These are phyloP conservation scores for Solenopsis fugax DNA, from an alignment of 1,140 invertebrate genomes.

Conservation along the genomic window DNA sequence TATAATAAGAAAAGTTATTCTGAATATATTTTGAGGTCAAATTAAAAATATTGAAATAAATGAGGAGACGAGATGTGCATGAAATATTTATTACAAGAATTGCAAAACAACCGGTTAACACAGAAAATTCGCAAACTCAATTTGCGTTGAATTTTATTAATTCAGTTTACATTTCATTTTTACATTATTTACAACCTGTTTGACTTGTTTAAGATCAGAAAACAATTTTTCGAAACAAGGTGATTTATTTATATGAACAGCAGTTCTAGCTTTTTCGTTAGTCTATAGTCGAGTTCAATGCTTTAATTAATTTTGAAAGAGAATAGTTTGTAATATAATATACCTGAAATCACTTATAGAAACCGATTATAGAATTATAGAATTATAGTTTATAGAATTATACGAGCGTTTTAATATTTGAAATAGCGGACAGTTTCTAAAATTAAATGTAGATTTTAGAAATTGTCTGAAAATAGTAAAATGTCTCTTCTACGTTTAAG, in stretches of 20 bases:
- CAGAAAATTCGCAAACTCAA: background rate
- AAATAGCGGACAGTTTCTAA: background rate
- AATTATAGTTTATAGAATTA: no score
- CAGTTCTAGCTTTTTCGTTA: background rate
- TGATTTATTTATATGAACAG: background rate
- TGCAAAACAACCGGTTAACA: background rate
- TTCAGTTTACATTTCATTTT: slow-evolving; percentile 24
- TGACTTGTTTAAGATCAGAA: slow-evolving; percentile 3
- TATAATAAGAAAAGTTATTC: background rate
- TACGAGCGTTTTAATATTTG: background rate
- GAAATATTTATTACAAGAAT: slow-evolving; percentile 14
- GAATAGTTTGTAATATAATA: background rate
- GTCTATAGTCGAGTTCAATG: background rate
- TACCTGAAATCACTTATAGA: background rate
- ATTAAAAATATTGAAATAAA: background rate
- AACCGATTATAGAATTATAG: background rate
- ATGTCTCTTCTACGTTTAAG: background rate
- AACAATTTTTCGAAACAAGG: background rate
- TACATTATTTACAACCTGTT: background rate
- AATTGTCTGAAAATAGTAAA: background rate
- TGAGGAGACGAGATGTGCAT: background rate
- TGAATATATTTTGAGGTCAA: background rate
- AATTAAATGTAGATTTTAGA: background rate
- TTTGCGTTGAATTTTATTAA: slow-evolving; percentile 10
- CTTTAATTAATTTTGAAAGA: background rate